A percentile compares a stretch with the other conserved stretches of the same genome.
These are phyloP conservation scores for Xestia ashworthii DNA, from an alignment of 2,888 invertebrate genomes.

Conservation along the genomic window DNA sequence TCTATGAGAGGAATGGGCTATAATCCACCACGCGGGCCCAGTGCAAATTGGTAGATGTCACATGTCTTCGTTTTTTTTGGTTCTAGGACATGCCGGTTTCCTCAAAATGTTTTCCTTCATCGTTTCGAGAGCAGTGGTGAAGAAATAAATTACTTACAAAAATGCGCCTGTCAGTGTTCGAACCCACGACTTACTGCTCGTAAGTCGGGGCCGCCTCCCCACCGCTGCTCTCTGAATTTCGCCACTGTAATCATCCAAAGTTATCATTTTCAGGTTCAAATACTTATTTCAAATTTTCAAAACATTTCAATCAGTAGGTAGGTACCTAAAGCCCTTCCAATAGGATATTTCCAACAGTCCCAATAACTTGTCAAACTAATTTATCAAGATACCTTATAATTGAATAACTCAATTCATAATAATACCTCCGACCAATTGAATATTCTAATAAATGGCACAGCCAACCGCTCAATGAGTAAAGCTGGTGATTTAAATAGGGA, in stretches of 20 bases:
- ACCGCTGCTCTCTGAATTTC: too few species aligned
- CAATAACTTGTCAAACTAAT: slow-evolving; percentile 33
- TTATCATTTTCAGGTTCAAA: background rate
- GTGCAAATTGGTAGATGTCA: too few species aligned
- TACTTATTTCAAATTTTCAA: background rate
- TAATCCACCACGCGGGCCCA: too few species aligned
- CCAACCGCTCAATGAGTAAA: slow-evolving; percentile 38
- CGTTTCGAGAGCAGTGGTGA: too few species aligned
- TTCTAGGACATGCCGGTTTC: too few species aligned
- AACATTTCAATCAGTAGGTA: background rate
- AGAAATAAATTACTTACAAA: too few species aligned
- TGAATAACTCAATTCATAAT: slow-evolving; percentile 43
- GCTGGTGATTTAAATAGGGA: slow-evolving; percentile 45
- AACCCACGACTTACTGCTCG: too few species aligned
- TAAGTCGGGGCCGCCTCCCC: too few species aligned
- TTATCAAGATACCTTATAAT: slow-evolving; percentile 37
- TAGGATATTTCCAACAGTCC: background rate
- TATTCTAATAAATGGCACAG: slow-evolving; percentile 52
- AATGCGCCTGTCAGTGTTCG: too few species aligned
- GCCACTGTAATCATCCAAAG: background rate
- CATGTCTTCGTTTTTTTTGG: too few species aligned
- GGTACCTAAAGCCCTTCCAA: background rate
- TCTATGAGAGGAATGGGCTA: too few species aligned
- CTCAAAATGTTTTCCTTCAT: too few species aligned
- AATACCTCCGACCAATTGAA: slow-evolving; percentile 41